A percentile compares a stretch with the other conserved stretches of the same genome.
These are phyloP conservation scores for Drosophila kanapiae DNA, from an alignment of 1,140 invertebrate species.

Conservation along the genomic window DNA sequence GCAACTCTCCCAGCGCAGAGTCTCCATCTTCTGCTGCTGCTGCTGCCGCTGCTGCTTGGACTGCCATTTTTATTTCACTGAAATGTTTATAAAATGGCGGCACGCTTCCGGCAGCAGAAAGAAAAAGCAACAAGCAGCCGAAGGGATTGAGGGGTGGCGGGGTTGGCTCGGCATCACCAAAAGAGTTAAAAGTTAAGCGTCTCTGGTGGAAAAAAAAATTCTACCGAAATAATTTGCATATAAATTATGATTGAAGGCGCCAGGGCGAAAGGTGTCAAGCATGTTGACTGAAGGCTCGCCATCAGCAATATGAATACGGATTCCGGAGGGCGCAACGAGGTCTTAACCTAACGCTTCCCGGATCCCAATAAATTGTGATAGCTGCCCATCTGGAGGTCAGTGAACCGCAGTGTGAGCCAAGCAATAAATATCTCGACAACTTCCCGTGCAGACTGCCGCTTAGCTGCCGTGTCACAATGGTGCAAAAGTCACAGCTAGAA, in stretches of 20 bases:
- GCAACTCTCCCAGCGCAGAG: slow-evolving; percentile 13
- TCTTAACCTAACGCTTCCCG: slow-evolving; percentile 23
- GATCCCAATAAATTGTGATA: slow-evolving; percentile 40
- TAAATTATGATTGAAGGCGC: slow-evolving; percentile 75
- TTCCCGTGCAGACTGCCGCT: not conserved
- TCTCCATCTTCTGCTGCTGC: slow-evolving; percentile 7
- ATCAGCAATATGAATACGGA: slow-evolving; percentile 7
- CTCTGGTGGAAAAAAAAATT: slow-evolving; percentile 44
- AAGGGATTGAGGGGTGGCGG: not conserved
- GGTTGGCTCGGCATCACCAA: slow-evolving; percentile 3
- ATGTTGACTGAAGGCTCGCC: slow-evolving; percentile 29
- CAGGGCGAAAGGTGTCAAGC: slow-evolving; percentile 47
- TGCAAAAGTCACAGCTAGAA: slow-evolving; percentile 1
- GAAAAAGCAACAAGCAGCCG: slow-evolving; percentile 4
- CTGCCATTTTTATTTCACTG: slow-evolving; percentile 53
- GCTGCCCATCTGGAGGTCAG: slow-evolving; percentile 27
- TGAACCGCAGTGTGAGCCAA: slow-evolving; percentile 9
- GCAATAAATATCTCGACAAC: slow-evolving; percentile 33
- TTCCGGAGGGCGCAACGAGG: not conserved
- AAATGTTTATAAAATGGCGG: slow-evolving; percentile 79
- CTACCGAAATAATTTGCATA: slow-evolving; percentile 80
- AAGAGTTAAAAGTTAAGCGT: slow-evolving; percentile 77
- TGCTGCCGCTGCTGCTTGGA: slow-evolving; percentile 33
- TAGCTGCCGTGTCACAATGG: slow-evolving; percentile 28
- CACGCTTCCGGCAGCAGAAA: slow-evolving; percentile 56